Evolutionary conservation across 1,140 invertebrate species (phyloP).

Genomic region (Saccostrea echinata): DNA sequence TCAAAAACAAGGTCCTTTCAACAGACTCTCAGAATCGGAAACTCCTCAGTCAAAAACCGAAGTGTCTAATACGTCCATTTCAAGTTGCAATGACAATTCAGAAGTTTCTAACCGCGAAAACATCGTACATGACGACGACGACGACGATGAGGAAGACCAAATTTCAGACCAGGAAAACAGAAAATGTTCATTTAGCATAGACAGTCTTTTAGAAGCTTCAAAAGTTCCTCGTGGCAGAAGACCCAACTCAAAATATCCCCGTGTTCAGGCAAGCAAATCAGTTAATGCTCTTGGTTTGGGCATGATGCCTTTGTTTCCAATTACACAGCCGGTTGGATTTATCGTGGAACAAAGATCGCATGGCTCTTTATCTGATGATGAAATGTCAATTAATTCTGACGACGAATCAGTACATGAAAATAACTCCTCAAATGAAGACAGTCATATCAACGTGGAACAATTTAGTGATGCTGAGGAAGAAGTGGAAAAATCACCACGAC

Average conservation of each 20-base stretch:
- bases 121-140: neutral
- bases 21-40: neutral
- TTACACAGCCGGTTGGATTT: conserved; percentile 81
- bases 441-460: conserved; percentile 39
- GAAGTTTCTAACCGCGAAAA: neutral
- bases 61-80: neutral
- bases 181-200: conserved; percentile 67
- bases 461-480: conserved; percentile 13
- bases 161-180: conserved; percentile 47
- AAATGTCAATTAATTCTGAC: conserved; percentile 49
- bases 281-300: conserved; percentile 75
- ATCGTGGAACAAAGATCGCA: conserved; percentile 70
- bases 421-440: conserved; percentile 40
- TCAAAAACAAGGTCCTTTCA: conserved; percentile 31
- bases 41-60: neutral
- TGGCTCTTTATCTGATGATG: conserved; percentile 44
- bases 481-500: neutral
- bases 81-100: neutral
- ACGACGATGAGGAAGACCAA: conserved; percentile 36
- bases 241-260: conserved; percentile 81
- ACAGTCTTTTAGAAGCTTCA: conserved; percentile 66
- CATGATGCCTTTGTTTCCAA: conserved; percentile 80
- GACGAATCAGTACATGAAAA: conserved; percentile 29
- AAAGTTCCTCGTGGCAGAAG: conserved; percentile 62
- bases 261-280: conserved; percentile 81